Base-by-base conservation (phyloP, 1,140 invertebrate genomes). In the Aplysia californica region DNA sequence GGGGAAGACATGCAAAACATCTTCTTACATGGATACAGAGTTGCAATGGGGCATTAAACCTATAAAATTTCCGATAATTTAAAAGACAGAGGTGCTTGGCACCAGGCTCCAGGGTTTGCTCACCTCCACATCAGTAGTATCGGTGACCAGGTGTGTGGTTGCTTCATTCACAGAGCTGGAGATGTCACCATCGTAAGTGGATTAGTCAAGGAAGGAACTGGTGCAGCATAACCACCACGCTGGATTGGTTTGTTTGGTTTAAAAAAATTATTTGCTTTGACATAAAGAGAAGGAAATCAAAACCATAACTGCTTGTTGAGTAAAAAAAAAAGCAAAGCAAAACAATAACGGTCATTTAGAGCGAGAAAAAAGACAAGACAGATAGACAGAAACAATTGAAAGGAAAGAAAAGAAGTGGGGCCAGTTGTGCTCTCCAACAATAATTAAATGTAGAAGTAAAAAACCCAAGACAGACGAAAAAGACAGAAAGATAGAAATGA, bases 131-230 rank as follows among this genome's bases (percentile, higher is more conserved):
- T n/a, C 0, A 31, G 64, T 35, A 21, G 35, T 31, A 29, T 61
- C 44, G 15, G 78, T 61, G 1, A 86, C 70, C 50, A 86, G 71
- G 74, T 83, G 81, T 20, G 82, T 84, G 38, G 82, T 85, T 31
- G 67, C 56, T 31, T 79, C 68, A n/a, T 68, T 71, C 0, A 86
- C 68, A 2, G 41, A 55, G 38, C 41, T 39, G 38, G 82, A 73
- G n/a, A 85, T 55, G 77, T 85, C 83, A 26, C 83, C 85, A 83
- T 85, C 81, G 77, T 81, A 85, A 68, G 83, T 85, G 31, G 0
- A 23, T 26, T 69, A 31, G 77, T 81, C 79, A 81, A 85, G 69
- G 77, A 77, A 61, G n/a, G n/a, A n/a, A n/a, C n/a, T n/a, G n/a
- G n/a, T n/a, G n/a, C n/a, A n/a, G n/a, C n/a, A n/a, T n/a, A n/a